Conservation (phyloP, 2,113 vertebrate genomes). For the Grus americana region DNA sequence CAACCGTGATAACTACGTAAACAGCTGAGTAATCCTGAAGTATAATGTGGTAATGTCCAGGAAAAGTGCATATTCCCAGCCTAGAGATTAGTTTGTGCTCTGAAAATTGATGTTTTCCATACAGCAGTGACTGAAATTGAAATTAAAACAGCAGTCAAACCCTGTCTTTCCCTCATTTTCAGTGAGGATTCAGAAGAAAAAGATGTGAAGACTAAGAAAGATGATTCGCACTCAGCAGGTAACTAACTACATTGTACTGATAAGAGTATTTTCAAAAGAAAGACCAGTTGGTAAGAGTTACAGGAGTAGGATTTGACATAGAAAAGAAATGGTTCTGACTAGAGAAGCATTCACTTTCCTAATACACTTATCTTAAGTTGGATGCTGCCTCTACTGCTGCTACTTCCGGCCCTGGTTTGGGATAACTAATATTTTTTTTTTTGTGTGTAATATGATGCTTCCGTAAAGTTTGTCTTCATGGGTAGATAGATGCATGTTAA, state of each 20-base stretch:
- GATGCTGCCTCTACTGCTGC: not conserved
- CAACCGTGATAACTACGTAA: not conserved
- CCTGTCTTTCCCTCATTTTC: constrained; percentile 19
- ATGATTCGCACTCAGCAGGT: constrained; percentile 93
- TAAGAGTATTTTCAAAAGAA: not conserved
- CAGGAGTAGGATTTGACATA: not conserved
- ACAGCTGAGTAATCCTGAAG: not conserved
- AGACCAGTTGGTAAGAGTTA: not conserved
- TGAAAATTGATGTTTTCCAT: not conserved
- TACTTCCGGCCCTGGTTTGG: not conserved
- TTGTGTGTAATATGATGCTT: not conserved
- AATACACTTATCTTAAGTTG: not conserved
- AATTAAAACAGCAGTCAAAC: not conserved
- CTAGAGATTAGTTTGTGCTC: not conserved
- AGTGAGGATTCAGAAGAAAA: constrained; percentile 98
- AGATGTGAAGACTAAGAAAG: constrained; percentile 92
- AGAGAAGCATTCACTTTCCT: not conserved
- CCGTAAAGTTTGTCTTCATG: not conserved
- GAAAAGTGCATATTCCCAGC: not conserved
- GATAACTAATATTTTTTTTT: not conserved
- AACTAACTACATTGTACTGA: not conserved
- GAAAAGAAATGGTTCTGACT: not conserved
- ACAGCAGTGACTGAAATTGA: not conserved
- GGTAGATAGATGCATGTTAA: not conserved
- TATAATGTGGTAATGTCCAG: not conserved